Evolutionary conservation across 2,888 invertebrate genomes (phyloP), one percentile per base, ranked within the genome.

Genomic region (Drosophila borborema): DNA sequence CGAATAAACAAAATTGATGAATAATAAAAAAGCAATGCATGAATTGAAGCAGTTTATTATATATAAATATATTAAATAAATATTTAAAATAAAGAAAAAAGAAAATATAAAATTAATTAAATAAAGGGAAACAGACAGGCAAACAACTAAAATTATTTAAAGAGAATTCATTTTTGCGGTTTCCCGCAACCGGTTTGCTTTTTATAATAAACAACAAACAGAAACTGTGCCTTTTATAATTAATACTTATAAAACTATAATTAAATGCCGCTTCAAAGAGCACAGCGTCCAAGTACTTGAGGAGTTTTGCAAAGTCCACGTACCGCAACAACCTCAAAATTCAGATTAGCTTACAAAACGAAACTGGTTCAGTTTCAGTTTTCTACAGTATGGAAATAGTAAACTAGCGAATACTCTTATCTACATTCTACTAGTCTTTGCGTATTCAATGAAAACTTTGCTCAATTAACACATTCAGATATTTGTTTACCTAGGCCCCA

Each of bases 161-260:
- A 43, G 31, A 43, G 60, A 48, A 45, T 28, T 63, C 65, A 80
- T 49, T 86, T 41, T 53, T 83, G 62, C 43, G 84, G 86, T 82
- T 84, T 83, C 87, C 31, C 7, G 36, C 23, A 73, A 77, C 82
- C 56, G 72, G 84, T 74, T 75, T 69, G 3, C 2, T 18, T 40
- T 5, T 40, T 14, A 54, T 23, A 38, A 64, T 16, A 48, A 23
- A 20, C 7, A 49, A 43, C 49, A 64, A 67, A 60, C 55, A 4
- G 58, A 66, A 61, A 74, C 54, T 65, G 58, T 49, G 46, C 36
- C 45, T 54, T 61, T 61, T 64, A 38, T 45, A 74, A 70, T 83
- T 66, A 67, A 62, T 76, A 66, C 69, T 40, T 45, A 59, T 20
- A 64, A 34, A 48, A 67, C 63, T 43, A 56, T 49, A 49, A 40